Evolutionary conservation across 2,797 vertebrate species (phyloP).

Genomic region (Leucoraja ocellata): DNA sequence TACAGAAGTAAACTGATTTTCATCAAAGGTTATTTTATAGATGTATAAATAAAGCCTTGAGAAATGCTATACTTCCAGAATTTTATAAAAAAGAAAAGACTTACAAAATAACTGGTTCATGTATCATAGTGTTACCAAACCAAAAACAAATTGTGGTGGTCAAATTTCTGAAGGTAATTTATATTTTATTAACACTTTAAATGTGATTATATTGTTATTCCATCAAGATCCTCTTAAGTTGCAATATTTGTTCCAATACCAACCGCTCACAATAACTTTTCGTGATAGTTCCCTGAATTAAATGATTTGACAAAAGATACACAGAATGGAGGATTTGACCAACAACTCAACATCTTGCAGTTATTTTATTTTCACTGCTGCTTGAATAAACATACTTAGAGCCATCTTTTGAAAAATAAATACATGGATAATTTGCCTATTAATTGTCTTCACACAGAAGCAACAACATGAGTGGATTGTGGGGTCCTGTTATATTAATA

Average conservation of each 20-base stretch:
- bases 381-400: neutral
- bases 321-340: neutral
- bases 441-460: too few species aligned
- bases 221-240: neutral
- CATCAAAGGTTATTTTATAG: neutral
- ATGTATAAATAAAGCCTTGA: neutral
- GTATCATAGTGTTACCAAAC: neutral
- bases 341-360: neutral
- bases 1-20: neutral
- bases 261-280: neutral
- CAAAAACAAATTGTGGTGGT: neutral
- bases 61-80: neutral
- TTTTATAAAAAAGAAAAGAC: neutral
- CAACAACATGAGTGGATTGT: neutral
- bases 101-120: neutral
- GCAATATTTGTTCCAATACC: neutral
- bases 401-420: neutral
- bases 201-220: neutral
- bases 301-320: neutral
- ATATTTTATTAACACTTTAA: conserved; percentile 6
- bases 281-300: neutral
- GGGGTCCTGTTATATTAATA: neutral
- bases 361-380: neutral
- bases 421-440: neutral
- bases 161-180: neutral